Conservation (phyloP, 2,888 invertebrate species). For the Mesorhabditis spiculigera region DNA sequence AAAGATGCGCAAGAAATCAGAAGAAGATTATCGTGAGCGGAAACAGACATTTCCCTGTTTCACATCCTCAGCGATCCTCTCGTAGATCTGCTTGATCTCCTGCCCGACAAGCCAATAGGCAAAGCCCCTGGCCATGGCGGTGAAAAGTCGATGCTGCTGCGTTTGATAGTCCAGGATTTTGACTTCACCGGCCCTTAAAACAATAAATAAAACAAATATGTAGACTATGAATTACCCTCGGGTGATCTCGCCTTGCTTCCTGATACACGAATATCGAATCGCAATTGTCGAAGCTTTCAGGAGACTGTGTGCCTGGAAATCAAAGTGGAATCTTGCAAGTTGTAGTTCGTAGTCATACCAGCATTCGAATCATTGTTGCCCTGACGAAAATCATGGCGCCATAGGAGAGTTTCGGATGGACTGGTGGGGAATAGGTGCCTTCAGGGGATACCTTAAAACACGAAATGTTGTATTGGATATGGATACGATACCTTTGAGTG, state of each 20-base stretch:
- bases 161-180: constrained; percentile 88
- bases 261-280: constrained; percentile 81
- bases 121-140: constrained; percentile 76
- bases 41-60: constrained; percentile 56
- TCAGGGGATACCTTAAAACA: constrained; percentile 61
- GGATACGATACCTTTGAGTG: constrained; percentile 73
- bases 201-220: neutral
- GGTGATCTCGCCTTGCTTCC: constrained; percentile 81
- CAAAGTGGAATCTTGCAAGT: no score
- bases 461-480: no score
- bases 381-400: constrained; percentile 92
- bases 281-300: constrained; percentile 77
- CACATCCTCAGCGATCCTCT: constrained; percentile 64
- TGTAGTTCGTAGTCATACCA: neutral
- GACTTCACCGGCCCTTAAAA: constrained; percentile 74
- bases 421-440: constrained; percentile 80
- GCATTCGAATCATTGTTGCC: constrained; percentile 65
- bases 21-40: neutral
- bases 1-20: no score
- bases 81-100: constrained; percentile 46
- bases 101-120: constrained; percentile 70
- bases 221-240: constrained; percentile 66
- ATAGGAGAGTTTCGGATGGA: constrained; percentile 80
- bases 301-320: constrained; percentile 13
- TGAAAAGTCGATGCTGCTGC: constrained; percentile 85